phyloP scores from a whole-genome alignment of 2,797 vertebrate species.

The Clarias fuscus region DNA sequence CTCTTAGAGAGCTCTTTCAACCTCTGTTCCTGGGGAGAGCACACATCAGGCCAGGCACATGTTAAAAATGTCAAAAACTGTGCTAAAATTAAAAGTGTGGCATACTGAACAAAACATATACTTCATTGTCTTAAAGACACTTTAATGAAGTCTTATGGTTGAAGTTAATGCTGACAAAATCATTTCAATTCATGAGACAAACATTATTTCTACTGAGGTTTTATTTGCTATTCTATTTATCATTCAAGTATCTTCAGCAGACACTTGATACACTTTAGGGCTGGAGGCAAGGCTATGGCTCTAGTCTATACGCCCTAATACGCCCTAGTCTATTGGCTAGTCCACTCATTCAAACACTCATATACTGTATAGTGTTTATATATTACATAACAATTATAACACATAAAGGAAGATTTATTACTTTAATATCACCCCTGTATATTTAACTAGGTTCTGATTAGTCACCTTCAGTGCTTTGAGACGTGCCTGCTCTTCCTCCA shows the following conservation, averaged over 20 bases:
- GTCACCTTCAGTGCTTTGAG: slow-evolving; percentile 96
- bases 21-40: slow-evolving; percentile 85
- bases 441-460: background rate
- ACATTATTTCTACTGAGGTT: background rate
- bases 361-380: too few relatives aligned
- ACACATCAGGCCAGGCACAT: slow-evolving; percentile 6
- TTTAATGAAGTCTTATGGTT: background rate
- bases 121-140: background rate
- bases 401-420: background rate
- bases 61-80: background rate
- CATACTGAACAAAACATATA: background rate
- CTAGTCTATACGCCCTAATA: background rate
- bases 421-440: background rate
- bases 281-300: background rate
- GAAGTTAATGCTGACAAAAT: background rate
- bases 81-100: background rate
- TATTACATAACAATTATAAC: background rate
- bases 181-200: background rate
- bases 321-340: background rate
- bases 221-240: background rate
- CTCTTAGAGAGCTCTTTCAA: slow-evolving; percentile 98
- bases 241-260: background rate
- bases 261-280: background rate
- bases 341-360: background rate
- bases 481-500: slow-evolving; percentile 95